Evolutionary conservation across 2,888 invertebrate genomes (phyloP).

Genomic region (Xestia rhomboidea): DNA sequence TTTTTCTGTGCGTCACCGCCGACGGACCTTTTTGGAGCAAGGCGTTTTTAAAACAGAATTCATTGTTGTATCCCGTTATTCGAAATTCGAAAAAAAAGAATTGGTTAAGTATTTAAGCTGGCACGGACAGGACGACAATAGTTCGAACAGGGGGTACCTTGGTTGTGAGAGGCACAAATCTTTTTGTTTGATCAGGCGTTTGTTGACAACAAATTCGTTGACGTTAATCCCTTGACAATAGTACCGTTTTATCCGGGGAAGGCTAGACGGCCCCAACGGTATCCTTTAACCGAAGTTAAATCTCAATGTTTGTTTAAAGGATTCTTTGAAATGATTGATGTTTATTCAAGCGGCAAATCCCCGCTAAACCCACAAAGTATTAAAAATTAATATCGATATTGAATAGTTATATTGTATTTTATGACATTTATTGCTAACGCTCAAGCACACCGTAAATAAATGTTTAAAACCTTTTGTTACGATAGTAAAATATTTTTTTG

Average conservation of each 20-base stretch:
- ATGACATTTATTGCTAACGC: constrained; percentile 59
- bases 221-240: constrained; percentile 90
- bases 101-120: constrained; percentile 81
- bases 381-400: constrained; percentile 60
- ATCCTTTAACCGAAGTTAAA: constrained; percentile 82
- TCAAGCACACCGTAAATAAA: constrained; percentile 11
- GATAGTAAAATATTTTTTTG: not conserved
- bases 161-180: constrained; percentile 81
- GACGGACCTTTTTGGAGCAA: constrained; percentile 63
- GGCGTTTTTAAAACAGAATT: constrained; percentile 67
- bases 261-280: constrained; percentile 79
- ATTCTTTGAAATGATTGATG: constrained; percentile 77
- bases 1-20: constrained; percentile 53
- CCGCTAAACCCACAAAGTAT: constrained; percentile 48
- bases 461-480: constrained; percentile 17
- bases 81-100: constrained; percentile 71
- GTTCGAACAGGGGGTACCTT: constrained; percentile 81
- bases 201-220: constrained; percentile 90
- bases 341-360: constrained; percentile 70
- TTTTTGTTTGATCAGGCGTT: constrained; percentile 90
- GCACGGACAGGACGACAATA: constrained; percentile 79
- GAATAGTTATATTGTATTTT: constrained; percentile 44
- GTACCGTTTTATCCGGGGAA: constrained; percentile 83
- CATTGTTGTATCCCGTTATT: constrained; percentile 73
- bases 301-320: constrained; percentile 84